Base-by-base conservation (phyloP, 2,113 vertebrate species). In the Chamaea fasciata region DNA sequence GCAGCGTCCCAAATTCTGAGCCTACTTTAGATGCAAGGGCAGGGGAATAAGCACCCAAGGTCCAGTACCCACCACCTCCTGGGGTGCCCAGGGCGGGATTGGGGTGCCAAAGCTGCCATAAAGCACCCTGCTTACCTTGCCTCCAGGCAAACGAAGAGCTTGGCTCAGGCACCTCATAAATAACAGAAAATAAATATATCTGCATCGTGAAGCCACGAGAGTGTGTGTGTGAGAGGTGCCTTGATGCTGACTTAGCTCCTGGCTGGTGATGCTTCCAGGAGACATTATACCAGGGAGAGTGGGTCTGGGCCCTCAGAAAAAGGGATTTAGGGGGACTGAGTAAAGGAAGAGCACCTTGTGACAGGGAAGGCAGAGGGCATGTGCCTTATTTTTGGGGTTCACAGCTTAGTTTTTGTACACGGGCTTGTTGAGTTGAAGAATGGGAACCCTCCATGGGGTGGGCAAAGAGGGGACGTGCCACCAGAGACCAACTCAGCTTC, bases 401-500 rank as follows among this genome's bases (percentile, higher is more conserved):
- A 0, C 44, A 44, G 47, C 15, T 71, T 33, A 13, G 27, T 33
- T 90, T 88, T 83, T 4, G 2, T 39, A n/a, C 19, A 13, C 0
- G 2, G 4, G 1, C 21, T 75, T 50, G 46, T 1, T 3, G 3
- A 26, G 37, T 9, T 70, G 65, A n/a, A 53, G 89, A 91, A 44
- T 3, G 22, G n/a, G 68, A 89, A 64, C 26, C 17, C 22, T 71
- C 24, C 24, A 13, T 5, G 37, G 50, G 42, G 44, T 10, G 41
- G 39, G 39, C 77, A 86, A 47, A 0, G 0, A 53, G 55, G 13
- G 42, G 55, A 41, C 57, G 39, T 16, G 30, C 10, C 2, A 0
- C 35, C 0, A 1, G 21, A 59, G 9, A 62, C 13, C 13, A 5
- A 20, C 37, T 49, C 74, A 46, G 49, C 50, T 39, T 33, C 50